Base-by-base conservation (phyloP, 2,797 vertebrate genomes). In the Anguilla obscura region DNA sequence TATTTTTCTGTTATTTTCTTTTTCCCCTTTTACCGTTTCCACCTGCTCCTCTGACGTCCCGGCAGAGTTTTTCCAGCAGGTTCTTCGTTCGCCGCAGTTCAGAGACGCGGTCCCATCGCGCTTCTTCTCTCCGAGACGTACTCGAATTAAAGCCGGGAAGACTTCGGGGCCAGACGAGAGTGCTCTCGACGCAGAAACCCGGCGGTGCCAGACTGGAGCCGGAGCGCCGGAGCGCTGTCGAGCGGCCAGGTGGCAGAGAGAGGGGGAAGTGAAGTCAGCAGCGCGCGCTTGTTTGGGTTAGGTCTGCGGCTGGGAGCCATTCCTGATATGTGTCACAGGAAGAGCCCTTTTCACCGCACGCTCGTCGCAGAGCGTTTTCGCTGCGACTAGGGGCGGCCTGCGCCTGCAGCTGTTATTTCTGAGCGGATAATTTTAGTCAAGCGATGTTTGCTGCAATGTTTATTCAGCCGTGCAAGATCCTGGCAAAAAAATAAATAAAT, bases 361-460 rank as follows among this genome's bases (percentile, higher is more conserved):
- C 80, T 83, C 18, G 0, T n/a, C 21, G 7, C 76, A 48, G 69
- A 8, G 33, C 2, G 16, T 0, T 40, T 2, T 16, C 74, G 30
- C 8, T 33, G 36, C 33, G 16, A n/a, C 21, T 12, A 2, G 27
- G 45, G 79, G 9, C 21, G 3, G 24, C 6, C 18, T 82, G 79
- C 45, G 79, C 50, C 93, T 90, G 90, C 90, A 80, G 94, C 93
- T 94, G 94, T 94, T 95, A 93, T 93, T 93, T 89, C 90, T 90
- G 60, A 60, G 90, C 92, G 66, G 60, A 92, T 90, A 85, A 89
- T 45, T 54, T 88, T 48, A 88, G 93, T 95, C 93, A 95, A 91
- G 92, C 93, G 90, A 91, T 94, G 94, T 94, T 95, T 94, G 94
- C 94, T 92, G 94, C 91, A 93, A 89, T 16, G 83, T 27, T 54